These are phyloP conservation scores for Talpa occidentalis DNA, from an alignment of 2,113 vertebrate genomes.

Conservation along the genomic window DNA sequence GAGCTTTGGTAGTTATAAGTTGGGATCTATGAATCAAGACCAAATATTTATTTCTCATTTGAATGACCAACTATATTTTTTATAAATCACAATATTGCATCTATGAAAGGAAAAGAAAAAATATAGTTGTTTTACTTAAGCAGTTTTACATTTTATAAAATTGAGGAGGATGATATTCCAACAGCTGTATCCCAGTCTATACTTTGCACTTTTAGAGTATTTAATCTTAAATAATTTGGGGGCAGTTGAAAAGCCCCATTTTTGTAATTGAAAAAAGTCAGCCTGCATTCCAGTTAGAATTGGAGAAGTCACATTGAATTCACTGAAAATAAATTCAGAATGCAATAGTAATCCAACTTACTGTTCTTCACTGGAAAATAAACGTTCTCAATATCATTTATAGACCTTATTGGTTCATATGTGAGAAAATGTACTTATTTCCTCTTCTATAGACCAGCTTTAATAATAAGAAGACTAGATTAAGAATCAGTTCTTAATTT, in stretches of 20 bases:
- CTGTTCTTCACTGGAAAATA: slow-evolving; percentile 43
- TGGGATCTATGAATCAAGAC: neutral
- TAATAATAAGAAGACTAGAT: neutral
- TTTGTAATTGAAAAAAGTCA: slow-evolving; percentile 18
- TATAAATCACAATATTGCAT: neutral
- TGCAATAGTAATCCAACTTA: neutral
- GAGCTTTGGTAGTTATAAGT: neutral
- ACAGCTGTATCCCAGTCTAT: neutral
- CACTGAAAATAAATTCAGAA: slow-evolving; percentile 38
- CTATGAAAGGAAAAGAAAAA: neutral
- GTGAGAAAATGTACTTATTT: neutral
- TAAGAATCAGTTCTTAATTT: neutral
- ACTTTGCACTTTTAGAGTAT: neutral
- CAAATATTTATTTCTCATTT: neutral
- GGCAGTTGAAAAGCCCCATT: neutral
- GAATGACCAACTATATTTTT: neutral
- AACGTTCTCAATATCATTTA: slow-evolving; percentile 47
- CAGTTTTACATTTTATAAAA: slow-evolving; percentile 45
- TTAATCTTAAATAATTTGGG: slow-evolving; percentile 37
- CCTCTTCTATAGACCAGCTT: neutral
- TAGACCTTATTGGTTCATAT: neutral
- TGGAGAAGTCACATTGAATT: neutral
- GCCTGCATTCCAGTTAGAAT: neutral
- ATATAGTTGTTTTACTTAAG: neutral
- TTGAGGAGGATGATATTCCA: neutral